Conservation (phyloP, 2,888 invertebrate species). For the Lepidochrysops patricia region DNA sequence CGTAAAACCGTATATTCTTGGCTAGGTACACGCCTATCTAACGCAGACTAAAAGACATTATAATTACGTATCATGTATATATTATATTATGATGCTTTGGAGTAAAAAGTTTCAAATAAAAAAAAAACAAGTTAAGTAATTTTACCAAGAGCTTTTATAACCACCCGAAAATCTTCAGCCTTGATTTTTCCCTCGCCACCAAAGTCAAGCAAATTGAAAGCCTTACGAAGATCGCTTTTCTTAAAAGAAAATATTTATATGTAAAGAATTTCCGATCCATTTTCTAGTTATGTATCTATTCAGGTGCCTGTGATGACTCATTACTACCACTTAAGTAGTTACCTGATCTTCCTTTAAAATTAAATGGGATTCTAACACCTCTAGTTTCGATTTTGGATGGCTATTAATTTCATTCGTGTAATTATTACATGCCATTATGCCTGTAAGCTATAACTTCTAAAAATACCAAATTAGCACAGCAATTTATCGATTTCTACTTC, state of each 20-base stretch:
- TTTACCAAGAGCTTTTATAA: conserved; percentile 61
- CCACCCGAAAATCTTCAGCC: conserved; percentile 60
- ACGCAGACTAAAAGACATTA: no score
- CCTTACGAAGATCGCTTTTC: conserved; percentile 54
- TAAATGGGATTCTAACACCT: conserved; percentile 40
- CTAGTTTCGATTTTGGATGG: conserved; percentile 14
- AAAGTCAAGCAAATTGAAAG: conserved; percentile 60
- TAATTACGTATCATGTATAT: no score
- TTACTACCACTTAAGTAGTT: no score
- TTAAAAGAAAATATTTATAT: conserved; percentile 28
- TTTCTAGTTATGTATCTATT: no score
- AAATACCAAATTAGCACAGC: not conserved
- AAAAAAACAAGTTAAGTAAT: no score
- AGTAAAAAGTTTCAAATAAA: no score
- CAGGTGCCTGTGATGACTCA: not conserved
- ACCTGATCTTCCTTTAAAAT: conserved; percentile 49
- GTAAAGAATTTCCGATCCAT: no score
- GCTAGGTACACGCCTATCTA: no score
- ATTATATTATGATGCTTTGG: no score
- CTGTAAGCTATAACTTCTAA: not conserved
- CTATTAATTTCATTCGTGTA: not conserved
- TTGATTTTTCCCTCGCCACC: conserved; percentile 63
- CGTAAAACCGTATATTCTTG: no score
- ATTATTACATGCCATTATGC: not conserved
- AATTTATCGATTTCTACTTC: not conserved